Percentiles rank a stretch among this genome's conserved stretches.
Evolutionary conservation across 2,888 invertebrate genomes (phyloP).

Genomic region (Hoplodrina ambigua): DNA sequence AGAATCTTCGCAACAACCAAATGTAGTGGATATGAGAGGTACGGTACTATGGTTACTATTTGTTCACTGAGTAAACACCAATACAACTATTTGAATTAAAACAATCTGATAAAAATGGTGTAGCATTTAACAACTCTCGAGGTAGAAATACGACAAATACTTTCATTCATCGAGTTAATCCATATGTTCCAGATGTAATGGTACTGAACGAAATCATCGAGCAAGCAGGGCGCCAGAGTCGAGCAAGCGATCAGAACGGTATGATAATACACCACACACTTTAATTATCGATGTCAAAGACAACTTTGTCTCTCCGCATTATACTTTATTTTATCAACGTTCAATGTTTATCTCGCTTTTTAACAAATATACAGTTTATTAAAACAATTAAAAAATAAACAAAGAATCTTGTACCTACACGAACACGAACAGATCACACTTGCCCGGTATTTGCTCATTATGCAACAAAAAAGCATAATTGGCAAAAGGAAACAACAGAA

Average conservation of each 20-base stretch:
- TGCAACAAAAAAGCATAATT: constrained; percentile 87
- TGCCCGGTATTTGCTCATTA: constrained; percentile 89
- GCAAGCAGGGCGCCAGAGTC: constrained; percentile 97
- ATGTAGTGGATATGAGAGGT: constrained; percentile 98
- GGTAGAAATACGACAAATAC: background rate
- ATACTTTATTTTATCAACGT: constrained; percentile 68
- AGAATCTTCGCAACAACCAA: constrained; percentile 96
- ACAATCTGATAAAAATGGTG: no score
- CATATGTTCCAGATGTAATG: constrained; percentile 95
- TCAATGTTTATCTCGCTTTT: constrained; percentile 69
- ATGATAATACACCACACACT: constrained; percentile 79
- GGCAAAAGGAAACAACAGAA: constrained; percentile 76
- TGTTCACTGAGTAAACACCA: background rate
- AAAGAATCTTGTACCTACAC: constrained; percentile 50
- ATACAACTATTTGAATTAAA: background rate
- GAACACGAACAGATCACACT: constrained; percentile 70
- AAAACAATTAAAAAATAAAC: constrained; percentile 50
- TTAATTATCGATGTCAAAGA: constrained; percentile 68
- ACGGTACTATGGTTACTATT: constrained; percentile 51
- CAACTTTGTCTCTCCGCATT: constrained; percentile 71
- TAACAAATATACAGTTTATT: constrained; percentile 54
- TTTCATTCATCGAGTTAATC: constrained; percentile 4
- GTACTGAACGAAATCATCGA: constrained; percentile 99
- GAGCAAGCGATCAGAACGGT: constrained; percentile 97
- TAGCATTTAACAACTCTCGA: no score